phyloP scores from a whole-genome alignment of 2,888 invertebrate species.

The Aphodius sticticus region DNA sequence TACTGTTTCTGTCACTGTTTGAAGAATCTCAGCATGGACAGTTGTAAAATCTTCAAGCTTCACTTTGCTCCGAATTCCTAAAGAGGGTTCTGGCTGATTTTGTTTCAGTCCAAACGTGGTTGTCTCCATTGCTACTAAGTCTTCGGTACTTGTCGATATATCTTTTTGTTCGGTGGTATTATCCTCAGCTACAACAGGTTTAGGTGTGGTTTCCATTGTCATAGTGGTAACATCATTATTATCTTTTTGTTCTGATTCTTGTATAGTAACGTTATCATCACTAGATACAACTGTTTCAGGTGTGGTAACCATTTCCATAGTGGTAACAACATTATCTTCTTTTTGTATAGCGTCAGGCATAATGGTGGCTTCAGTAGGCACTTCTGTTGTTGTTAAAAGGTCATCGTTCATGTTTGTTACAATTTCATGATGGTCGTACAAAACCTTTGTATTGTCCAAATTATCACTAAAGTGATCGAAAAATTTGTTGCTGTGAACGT shows the following conservation, averaged over 20 bases:
- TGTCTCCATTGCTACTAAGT: constrained; percentile 57
- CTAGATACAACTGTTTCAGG: not conserved
- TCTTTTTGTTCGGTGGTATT: constrained; percentile 38
- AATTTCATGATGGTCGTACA: constrained; percentile 9
- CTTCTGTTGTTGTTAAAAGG: not conserved
- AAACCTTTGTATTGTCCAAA: not conserved
- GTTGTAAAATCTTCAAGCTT: constrained; percentile 39
- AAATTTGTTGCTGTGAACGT: constrained; percentile 53
- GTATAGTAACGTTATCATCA: not conserved
- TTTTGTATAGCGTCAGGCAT: constrained; percentile 10
- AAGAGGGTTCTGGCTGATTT: constrained; percentile 12
- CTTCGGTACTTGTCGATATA: constrained; percentile 53
- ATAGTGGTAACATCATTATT: constrained; percentile 4
- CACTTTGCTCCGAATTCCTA: constrained; percentile 33
- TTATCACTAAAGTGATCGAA: constrained; percentile 40
- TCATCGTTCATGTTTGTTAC: not conserved
- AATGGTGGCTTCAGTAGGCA: not conserved
- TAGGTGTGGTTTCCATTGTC: constrained; percentile 14
- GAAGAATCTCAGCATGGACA: constrained; percentile 49
- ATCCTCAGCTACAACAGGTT: constrained; percentile 33
- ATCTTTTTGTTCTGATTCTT: not conserved
- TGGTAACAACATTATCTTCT: not conserved
- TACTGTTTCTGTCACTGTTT: constrained; percentile 49
- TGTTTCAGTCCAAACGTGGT: constrained; percentile 48
- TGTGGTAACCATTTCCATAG: not conserved